phyloP scores from a whole-genome alignment of 2,888 invertebrate genomes.

The Heliconius hortense region DNA sequence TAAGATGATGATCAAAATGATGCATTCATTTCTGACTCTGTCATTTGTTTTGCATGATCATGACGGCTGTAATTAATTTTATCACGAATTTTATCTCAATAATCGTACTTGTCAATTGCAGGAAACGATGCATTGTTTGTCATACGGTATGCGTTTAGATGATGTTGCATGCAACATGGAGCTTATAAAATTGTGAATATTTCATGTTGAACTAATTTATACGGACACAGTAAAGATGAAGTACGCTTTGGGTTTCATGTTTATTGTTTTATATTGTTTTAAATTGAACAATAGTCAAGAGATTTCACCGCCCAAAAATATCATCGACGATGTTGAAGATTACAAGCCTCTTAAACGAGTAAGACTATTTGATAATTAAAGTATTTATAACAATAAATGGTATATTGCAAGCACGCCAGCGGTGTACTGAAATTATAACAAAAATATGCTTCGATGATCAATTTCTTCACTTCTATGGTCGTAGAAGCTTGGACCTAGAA shows the following conservation, averaged over 20 bases:
- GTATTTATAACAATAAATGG: not conserved
- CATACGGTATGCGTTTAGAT: conserved; percentile 59
- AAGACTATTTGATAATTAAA: conserved; percentile 42
- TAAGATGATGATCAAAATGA: conserved; percentile 30
- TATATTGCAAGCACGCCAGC: not conserved
- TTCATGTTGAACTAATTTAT: conserved; percentile 46
- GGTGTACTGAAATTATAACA: not conserved
- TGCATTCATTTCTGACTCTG: conserved; percentile 22
- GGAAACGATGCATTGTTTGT: conserved; percentile 75
- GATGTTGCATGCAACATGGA: conserved; percentile 55
- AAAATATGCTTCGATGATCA: not conserved
- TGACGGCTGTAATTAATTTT: conserved; percentile 54
- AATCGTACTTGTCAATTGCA: conserved; percentile 65
- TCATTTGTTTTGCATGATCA: conserved; percentile 44
- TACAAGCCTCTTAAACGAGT: conserved; percentile 53
- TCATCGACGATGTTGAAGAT: conserved; percentile 36
- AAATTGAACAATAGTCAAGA: conserved; percentile 47
- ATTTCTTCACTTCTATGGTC: not conserved
- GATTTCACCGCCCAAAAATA: conserved; percentile 43
- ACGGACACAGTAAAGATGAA: conserved; percentile 65
- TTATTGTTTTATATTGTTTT: conserved; percentile 53
- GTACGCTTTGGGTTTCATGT: conserved; percentile 56
- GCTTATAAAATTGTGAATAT: conserved; percentile 56
- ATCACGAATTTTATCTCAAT: conserved; percentile 58
- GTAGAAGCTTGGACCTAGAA: not conserved